These are phyloP conservation scores for Leptonema lineaticorne DNA, from an alignment of 1,140 invertebrate genomes.

Conservation along the genomic window DNA sequence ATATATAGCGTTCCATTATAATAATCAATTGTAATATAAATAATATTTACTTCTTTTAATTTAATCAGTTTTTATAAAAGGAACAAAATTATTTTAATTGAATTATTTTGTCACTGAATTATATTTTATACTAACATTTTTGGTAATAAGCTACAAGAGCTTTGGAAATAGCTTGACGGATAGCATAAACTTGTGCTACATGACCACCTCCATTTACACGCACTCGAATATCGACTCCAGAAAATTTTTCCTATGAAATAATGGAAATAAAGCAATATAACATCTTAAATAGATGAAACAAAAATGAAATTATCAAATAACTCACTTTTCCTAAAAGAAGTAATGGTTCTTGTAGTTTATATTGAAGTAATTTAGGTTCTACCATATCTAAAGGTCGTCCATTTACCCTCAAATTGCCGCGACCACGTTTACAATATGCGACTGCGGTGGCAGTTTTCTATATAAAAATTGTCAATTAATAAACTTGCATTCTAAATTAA, in stretches of 20 bases:
- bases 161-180: constrained; percentile 98
- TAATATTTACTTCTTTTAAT: constrained; percentile 38
- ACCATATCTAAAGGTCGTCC: constrained; percentile 93
- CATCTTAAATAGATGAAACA: too few species aligned
- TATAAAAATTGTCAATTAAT: too few species aligned
- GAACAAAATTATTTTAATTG: too few species aligned
- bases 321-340: constrained; percentile 91
- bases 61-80: too few species aligned
- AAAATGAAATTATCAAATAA: too few species aligned
- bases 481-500: too few species aligned
- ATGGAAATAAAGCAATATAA: too few species aligned
- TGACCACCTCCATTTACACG: constrained; percentile 98
- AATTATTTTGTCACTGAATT: too few species aligned
- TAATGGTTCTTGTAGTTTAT: constrained; percentile 97
- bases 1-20: too few species aligned
- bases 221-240: constrained; percentile 95
- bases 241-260: constrained; percentile 82
- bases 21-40: not conserved
- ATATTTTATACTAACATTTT: constrained; percentile 96
- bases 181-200: constrained; percentile 97
- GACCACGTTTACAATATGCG: constrained; percentile 95
- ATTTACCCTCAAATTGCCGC: constrained; percentile 92
- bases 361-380: constrained; percentile 92
- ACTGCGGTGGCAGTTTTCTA: constrained; percentile 99
- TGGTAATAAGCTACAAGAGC: constrained; percentile 98